Evolutionary conservation across 2,113 vertebrate species (phyloP), one percentile per base, ranked within the genome.

Genomic region (Colossoma macropomum): DNA sequence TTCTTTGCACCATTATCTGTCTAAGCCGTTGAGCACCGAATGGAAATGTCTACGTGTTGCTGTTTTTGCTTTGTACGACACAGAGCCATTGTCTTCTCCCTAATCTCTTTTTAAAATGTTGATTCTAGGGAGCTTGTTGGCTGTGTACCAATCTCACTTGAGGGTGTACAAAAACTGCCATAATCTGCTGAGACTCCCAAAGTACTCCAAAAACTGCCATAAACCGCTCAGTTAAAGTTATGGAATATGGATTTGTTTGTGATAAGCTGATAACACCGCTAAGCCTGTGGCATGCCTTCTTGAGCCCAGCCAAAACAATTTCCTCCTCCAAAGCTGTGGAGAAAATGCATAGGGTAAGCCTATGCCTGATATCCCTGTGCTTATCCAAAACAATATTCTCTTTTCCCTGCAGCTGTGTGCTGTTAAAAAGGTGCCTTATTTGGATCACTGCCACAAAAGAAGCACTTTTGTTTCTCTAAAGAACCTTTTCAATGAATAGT

Each of bases 191-290:
- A 59, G 38, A 41, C 38, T 63, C 62, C 23, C 16, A 65, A 63
- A 28, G 16, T 65, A 48, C 23, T 16, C 9, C 32, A 12, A 70
- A 79, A 69, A 38, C 77, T 41, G 66, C 66, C 32, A 41, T 70
- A 70, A 70, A 70, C 66, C 32, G 21, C 77, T 56, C 27, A 79
- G 52, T 69, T 68, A 79, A 56, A 41, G 23, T 56, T 70, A 56
- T 3, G 32, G 65, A 70, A 56, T 63, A 63, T 63, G 75, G 59
- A 63, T 79, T 70, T 79, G 28, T 38, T 59, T 79, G 48, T 70
- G 77, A 23, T 54, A 80, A 80, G 77, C 66, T 80, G 77, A 41
- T 70, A 59, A 71, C 21, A 56, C 63, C 16, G 28, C 32, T 69
- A 80, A 59, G 32, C 17, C 32, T 23, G 23, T 8, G 15, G 77